Evolutionary conservation across 2,888 invertebrate species (phyloP).

Genomic region (Homarus gammarus): DNA sequence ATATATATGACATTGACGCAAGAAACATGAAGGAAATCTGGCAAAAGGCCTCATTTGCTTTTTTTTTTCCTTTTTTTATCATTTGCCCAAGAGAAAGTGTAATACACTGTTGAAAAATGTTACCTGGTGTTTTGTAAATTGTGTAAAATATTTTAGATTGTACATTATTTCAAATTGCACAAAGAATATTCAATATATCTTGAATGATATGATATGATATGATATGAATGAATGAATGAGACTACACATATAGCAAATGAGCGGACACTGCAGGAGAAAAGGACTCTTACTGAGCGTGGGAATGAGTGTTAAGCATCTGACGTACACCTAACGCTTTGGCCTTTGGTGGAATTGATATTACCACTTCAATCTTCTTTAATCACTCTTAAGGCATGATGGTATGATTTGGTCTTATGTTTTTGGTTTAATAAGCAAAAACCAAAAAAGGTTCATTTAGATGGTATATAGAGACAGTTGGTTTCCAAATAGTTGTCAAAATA

Average conservation of each 20-base stretch:
- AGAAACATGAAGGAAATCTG: neutral
- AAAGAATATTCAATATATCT: neutral
- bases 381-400: neutral
- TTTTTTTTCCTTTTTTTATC: neutral
- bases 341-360: constrained; percentile 15
- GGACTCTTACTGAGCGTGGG: constrained; percentile 13
- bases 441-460: too few species aligned
- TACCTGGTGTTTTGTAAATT: constrained; percentile 21
- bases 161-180: constrained; percentile 34
- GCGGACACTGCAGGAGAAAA: constrained; percentile 18
- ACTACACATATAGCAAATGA: constrained; percentile 9
- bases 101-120: neutral
- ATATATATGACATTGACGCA: too few species aligned
- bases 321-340: neutral
- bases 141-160: constrained; percentile 38
- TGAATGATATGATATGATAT: constrained; percentile 23
- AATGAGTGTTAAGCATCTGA: constrained; percentile 17
- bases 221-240: constrained; percentile 24
- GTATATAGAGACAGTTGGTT: too few species aligned
- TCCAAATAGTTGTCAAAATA: too few species aligned
- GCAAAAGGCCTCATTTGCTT: neutral
- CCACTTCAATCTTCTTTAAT: neutral
- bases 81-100: neutral
- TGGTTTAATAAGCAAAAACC: too few species aligned
- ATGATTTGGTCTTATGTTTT: too few species aligned